Evolutionary conservation across 2,113 vertebrate species (phyloP).

Genomic region (Kryptolebias marmoratus): DNA sequence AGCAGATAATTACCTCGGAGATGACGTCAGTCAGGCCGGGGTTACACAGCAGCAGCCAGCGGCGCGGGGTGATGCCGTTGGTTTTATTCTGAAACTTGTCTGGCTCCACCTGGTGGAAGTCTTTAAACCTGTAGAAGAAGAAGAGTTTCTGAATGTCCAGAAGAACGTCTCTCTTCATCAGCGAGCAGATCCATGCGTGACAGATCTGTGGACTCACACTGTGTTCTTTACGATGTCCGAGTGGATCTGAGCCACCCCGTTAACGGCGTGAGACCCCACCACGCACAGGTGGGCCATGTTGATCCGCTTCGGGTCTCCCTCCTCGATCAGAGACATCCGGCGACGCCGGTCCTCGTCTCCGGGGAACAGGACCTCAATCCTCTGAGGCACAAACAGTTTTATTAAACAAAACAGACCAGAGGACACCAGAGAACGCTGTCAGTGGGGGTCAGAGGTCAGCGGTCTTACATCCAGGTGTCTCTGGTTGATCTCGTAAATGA

Average conservation of each 20-base stretch:
- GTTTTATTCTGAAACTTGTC: constrained; percentile 98
- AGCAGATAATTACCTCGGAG: too few relatives aligned
- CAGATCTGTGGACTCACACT: constrained; percentile 81
- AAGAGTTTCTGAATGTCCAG: too few relatives aligned
- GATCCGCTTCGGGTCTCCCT: constrained; percentile 90
- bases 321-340: constrained; percentile 95
- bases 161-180: too few relatives aligned
- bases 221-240: constrained; percentile 91
- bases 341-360: constrained; percentile 84
- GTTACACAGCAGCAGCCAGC: constrained; percentile 97
- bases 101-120: constrained; percentile 92
- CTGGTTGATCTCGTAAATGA: constrained; percentile 98
- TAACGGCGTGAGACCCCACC: constrained; percentile 94
- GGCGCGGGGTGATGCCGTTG: constrained; percentile 95
- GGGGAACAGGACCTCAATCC: constrained; percentile 63
- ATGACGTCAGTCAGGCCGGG: constrained; percentile 87
- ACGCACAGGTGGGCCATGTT: constrained; percentile 99
- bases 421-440: too few relatives aligned
- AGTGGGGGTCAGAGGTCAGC: constrained; percentile 68
- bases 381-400: too few relatives aligned
- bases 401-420: too few relatives aligned
- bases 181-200: too few relatives aligned
- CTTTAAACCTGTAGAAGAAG: constrained; percentile 82
- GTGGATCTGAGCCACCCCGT: constrained; percentile 95
- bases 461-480: constrained; percentile 90